Base-by-base conservation (phyloP, 2,113 vertebrate species). In the Clupea harengus region DNA sequence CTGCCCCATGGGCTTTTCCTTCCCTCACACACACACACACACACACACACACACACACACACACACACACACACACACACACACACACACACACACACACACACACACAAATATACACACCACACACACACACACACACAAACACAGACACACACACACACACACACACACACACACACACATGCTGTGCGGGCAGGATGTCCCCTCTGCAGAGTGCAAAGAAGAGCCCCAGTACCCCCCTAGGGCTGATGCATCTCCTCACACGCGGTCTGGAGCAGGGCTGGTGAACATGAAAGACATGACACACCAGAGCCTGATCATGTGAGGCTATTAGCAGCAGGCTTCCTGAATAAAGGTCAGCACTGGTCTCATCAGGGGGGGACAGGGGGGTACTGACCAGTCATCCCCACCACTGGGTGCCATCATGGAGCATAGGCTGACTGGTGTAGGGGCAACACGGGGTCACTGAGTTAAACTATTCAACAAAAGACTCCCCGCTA, bases 181-280 rank as follows among this genome's bases (percentile, higher is more conserved):
- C 89, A 88, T 89, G 60, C 60, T 67, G 60, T 78, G 64, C 60
- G 84, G 88, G 78, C 89, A 88, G 91, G 90, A 92, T 93, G 78
- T 93, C 89, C 88, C 83, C 46, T 47, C 87, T 88, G 86, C 87
- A 86, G 89, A 87, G 88, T 81, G 84, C 84, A 89, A 87, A 91
- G 60, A 67, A n/a, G n/a, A 67, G n/a, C 60, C 22, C 60, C 17
- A 15, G 13, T 54, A 18, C 50, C 50, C 50, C 50, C 50, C 15
- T 13, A 13, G 50, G 50, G 52, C 52, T 54, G 52, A 54, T 54
- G 13, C 52, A 54, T 54, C 52, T 54, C 52, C 52, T 18, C 52
- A 15, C 50, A 18, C 4, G 50, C 50, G 13, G 15, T 15, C 50
- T 54, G 50, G 50, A 15, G 60, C 60, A n/a, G 60, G 6, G 60